These are phyloP conservation scores for Drosophila limbata DNA, from an alignment of 2,888 invertebrate genomes.

Conservation along the genomic window DNA sequence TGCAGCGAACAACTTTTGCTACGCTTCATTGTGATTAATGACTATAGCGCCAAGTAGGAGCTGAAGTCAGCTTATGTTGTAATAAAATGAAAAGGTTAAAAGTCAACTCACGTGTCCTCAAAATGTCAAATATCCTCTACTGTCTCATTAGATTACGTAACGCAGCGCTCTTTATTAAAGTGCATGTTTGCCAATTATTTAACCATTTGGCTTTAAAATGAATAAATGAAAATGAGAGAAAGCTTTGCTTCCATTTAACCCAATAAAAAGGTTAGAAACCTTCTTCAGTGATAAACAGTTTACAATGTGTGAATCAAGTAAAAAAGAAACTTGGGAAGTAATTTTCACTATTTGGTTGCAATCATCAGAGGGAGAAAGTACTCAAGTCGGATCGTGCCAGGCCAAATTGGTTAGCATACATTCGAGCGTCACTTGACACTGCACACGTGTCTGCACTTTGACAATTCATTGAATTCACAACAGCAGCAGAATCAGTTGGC, in stretches of 20 bases:
- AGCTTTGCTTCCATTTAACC: neutral
- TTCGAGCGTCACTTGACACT: conserved; percentile 41
- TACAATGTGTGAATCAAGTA: neutral
- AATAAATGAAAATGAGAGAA: neutral
- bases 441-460: conserved; percentile 48
- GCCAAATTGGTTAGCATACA: conserved; percentile 50
- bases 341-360: neutral
- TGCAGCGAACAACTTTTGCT: conserved; percentile 23
- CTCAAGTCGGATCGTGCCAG: conserved; percentile 15
- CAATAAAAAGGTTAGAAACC: neutral
- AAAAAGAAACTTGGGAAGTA: neutral
- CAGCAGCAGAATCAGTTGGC: conserved; percentile 2
- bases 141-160: conserved; percentile 24
- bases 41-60: conserved; percentile 23
- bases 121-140: neutral
- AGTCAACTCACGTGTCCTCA: conserved; percentile 12
- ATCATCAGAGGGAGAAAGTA: neutral
- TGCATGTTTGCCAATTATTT: neutral
- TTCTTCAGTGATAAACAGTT: neutral
- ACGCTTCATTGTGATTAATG: conserved; percentile 67
- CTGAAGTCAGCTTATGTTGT: conserved; percentile 20
- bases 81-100: conserved; percentile 19
- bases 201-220: neutral
- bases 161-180: neutral
- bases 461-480: conserved; percentile 44